Base-by-base conservation (phyloP, 2,113 vertebrate genomes). In the Hucho hucho region DNA sequence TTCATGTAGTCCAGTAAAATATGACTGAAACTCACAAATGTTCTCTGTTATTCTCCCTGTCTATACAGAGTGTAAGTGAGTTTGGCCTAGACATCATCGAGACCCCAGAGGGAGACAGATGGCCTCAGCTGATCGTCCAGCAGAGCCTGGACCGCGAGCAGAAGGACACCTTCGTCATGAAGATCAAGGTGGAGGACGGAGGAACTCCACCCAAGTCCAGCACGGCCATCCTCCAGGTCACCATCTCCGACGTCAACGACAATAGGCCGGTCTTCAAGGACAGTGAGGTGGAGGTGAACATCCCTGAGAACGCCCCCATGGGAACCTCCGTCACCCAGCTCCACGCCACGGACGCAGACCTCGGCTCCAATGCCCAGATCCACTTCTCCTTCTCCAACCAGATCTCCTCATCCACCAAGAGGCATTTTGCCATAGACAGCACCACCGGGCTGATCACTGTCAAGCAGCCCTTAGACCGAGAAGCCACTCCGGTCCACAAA, bases 161-260 rank as follows among this genome's bases (percentile, higher is more conserved):
- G 79, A 99, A 97, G 85, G 98, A 99, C 81, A 98, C 96, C 3
- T 99, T 98, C 84, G 96, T 98, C 80, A 99, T 99, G 97, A 99
- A 98, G 86, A 95, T 99, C 82, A 98, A 98, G 86, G 97, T 99
- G 9, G 97, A 98, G 79, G 98, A 99, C 75, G 98, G 98, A 18
- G 98, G 98, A 61, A 95, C 88, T 75, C 98, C 98, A 28, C 95
- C 96, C 13, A 96, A 96, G 87, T 99, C 98, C 75, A 99, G 98
- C 92, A 99, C 98, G 0, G 97, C 97, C 78, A 98, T 98, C 82
- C 93, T 99, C 69, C 97, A 99, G 90, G 96, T 99, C n/a, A 98
- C 95, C 1, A 95, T 99, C 81, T 95, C 96, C 1, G 98, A 99
- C 4, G 96, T 95, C 85, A 99, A 99, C 22, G 98, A 99, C 89